Conservation (phyloP, 2,797 vertebrate species). For the Todus mexicanus region DNA sequence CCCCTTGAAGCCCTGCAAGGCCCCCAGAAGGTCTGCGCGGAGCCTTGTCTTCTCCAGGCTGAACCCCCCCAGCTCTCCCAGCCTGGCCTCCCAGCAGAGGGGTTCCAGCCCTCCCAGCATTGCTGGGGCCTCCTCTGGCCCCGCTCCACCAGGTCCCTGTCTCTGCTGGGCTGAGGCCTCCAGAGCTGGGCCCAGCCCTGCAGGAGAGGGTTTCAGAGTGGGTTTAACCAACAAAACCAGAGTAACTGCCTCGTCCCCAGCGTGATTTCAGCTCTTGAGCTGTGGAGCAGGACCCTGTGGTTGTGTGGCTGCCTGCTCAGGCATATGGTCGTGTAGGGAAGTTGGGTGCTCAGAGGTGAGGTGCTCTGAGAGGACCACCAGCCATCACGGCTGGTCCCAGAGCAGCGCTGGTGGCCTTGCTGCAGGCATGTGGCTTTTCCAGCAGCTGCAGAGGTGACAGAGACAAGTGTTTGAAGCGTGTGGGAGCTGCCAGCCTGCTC, state of each 20-base stretch:
- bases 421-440: background rate
- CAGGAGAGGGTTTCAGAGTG: background rate
- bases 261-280: background rate
- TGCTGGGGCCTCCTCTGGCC: background rate
- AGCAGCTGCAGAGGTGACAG: background rate
- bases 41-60: background rate
- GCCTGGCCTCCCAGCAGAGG: background rate
- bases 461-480: background rate
- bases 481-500: background rate
- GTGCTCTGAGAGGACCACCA: background rate
- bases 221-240: background rate
- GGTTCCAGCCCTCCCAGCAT: background rate
- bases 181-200: background rate
- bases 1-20: background rate
- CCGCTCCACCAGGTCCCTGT: background rate
- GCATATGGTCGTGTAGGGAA: rapidly evolving
- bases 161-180: no score
- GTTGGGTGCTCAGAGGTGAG: background rate
- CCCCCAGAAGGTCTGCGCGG: background rate
- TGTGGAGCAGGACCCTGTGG: background rate
- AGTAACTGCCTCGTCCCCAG: background rate
- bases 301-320: rapidly evolving
- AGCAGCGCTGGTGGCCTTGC: background rate
- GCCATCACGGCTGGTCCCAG: rapidly evolving
- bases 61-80: background rate